phyloP scores from a whole-genome alignment of 1,140 invertebrate species.

The Marisa cornuarietis region DNA sequence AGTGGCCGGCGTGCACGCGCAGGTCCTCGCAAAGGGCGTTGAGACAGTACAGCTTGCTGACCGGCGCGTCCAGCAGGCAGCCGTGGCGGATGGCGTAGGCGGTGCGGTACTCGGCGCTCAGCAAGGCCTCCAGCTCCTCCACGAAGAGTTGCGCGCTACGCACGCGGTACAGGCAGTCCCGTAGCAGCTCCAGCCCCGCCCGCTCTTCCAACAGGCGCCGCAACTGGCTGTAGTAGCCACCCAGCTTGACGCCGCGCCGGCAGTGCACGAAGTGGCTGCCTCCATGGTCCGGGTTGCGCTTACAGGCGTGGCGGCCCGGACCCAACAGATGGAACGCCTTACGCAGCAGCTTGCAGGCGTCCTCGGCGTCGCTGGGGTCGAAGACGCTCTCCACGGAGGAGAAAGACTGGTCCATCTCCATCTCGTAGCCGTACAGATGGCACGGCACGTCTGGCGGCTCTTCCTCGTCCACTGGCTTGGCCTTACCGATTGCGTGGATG shows the following conservation, averaged over 20 bases:
- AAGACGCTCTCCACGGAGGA: slow-evolving; percentile 45
- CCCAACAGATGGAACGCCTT: slow-evolving; percentile 53
- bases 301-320: slow-evolving; percentile 56
- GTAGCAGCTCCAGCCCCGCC: slow-evolving; percentile 54
- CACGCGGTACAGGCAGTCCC: slow-evolving; percentile 55
- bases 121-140: slow-evolving; percentile 53
- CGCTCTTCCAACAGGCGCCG: slow-evolving; percentile 52
- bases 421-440: slow-evolving; percentile 37
- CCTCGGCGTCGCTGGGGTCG: slow-evolving; percentile 51
- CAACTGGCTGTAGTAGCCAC: slow-evolving; percentile 51
- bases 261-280: slow-evolving; percentile 60
- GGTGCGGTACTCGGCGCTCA: slow-evolving; percentile 53
- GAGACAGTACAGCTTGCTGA: slow-evolving; percentile 60
- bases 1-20: slow-evolving; percentile 59
- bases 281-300: slow-evolving; percentile 50
- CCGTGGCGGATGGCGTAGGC: slow-evolving; percentile 56
- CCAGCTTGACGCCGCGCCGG: slow-evolving; percentile 37
- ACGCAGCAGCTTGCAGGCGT: slow-evolving; percentile 44
- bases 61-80: slow-evolving; percentile 43
- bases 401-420: slow-evolving; percentile 34
- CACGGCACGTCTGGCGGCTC: slow-evolving; percentile 42
- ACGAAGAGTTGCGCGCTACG: slow-evolving; percentile 52
- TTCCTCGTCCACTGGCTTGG: slow-evolving; percentile 40
- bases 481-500: slow-evolving; percentile 43
- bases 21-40: slow-evolving; percentile 63